These are phyloP conservation scores for Xylocampa areola DNA, from an alignment of 2,888 invertebrate species.

Conservation along the genomic window DNA sequence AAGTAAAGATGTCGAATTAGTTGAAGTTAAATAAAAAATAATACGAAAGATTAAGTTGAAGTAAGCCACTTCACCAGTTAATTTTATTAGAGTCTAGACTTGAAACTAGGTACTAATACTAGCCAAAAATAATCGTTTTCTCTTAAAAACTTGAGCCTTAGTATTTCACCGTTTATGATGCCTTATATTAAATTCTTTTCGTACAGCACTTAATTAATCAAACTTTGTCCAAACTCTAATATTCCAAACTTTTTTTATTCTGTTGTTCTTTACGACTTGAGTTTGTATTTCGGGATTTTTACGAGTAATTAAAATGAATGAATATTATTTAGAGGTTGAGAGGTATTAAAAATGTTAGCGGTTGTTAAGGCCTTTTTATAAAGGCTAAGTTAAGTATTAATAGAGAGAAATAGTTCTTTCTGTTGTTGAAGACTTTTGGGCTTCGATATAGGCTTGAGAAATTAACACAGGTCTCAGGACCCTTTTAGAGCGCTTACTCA, in stretches of 20 bases:
- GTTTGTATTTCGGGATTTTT: slow-evolving; percentile 53
- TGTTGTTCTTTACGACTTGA: slow-evolving; percentile 55
- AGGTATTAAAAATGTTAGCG: slow-evolving; percentile 38
- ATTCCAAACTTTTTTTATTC: slow-evolving; percentile 47
- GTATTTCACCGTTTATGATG: slow-evolving; percentile 23
- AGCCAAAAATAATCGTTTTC: slow-evolving; percentile 21
- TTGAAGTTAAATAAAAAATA: slow-evolving; percentile 7
- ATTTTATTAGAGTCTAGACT: slow-evolving; percentile 14
- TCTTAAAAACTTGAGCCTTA: slow-evolving; percentile 8
- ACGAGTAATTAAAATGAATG: slow-evolving; percentile 62
- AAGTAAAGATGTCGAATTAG: too few relatives aligned
- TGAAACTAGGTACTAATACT: slow-evolving; percentile 6
- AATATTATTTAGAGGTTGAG: slow-evolving; percentile 46
- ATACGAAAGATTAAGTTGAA: slow-evolving; percentile 7
- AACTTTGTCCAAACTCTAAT: slow-evolving; percentile 51
- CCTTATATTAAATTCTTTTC: slow-evolving; percentile 44
- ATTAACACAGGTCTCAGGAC: not conserved
- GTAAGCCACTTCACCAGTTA: slow-evolving; percentile 1
- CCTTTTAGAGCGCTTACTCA: too few relatives aligned
- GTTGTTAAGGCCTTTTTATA: slow-evolving; percentile 35
- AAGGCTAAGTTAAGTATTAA: slow-evolving; percentile 43
- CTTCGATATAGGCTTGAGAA: slow-evolving; percentile 2
- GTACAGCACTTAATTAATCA: slow-evolving; percentile 54
- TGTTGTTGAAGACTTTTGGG: slow-evolving; percentile 6
- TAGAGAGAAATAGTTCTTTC: slow-evolving; percentile 6